These are phyloP conservation scores for Temnothorax nylanderi DNA, from an alignment of 1,140 invertebrate genomes.

Conservation along the genomic window DNA sequence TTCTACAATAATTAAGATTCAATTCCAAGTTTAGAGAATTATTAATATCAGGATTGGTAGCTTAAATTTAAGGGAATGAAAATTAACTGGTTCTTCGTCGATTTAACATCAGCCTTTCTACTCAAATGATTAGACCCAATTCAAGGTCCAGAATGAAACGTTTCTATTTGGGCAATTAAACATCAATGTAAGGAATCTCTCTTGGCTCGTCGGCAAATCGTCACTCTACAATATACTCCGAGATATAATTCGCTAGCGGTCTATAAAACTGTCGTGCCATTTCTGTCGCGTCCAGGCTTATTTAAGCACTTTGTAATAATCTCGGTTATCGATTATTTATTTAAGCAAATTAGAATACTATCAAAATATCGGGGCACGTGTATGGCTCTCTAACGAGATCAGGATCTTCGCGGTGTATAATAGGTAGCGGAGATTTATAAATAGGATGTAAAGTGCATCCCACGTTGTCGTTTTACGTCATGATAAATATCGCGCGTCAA, in stretches of 20 bases:
- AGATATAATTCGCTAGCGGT: neutral
- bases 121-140: neutral
- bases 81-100: neutral
- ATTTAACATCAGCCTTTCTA: neutral
- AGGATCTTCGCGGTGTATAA: neutral
- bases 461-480: conserved; percentile 15
- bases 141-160: neutral
- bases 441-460: neutral
- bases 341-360: conserved; percentile 7
- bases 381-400: neutral
- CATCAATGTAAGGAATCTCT: neutral
- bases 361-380: neutral
- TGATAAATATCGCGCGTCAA: conserved; percentile 20
- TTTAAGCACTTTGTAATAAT: neutral
- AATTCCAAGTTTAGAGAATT: neutral
- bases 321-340: neutral
- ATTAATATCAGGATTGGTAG: neutral
- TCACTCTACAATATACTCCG: neutral
- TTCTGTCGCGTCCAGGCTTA: neutral
- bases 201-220: neutral
- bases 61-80: neutral
- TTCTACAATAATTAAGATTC: neutral
- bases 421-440: neutral
- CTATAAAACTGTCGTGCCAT: neutral
- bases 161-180: neutral